Base-by-base conservation (phyloP, 2,797 vertebrate genomes). In the Rachycentron canadum region DNA sequence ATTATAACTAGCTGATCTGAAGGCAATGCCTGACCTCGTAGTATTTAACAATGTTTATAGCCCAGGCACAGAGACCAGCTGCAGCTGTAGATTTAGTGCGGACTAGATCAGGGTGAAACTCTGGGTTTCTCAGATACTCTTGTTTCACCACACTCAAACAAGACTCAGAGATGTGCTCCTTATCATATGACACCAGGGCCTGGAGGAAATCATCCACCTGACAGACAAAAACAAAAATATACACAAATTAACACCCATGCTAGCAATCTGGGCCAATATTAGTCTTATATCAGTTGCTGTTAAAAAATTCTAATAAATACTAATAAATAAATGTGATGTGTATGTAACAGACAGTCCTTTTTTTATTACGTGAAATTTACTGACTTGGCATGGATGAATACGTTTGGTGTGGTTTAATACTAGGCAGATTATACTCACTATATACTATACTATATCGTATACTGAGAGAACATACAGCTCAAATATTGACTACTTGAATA, bases 171-270 rank as follows among this genome's bases (percentile, higher is more conserved):
- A 97, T 96, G 92, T 96, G 94, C 45, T 97, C 96, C 84, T 97
- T 97, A 92, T 97, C 94, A 61, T 95, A 97, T 38, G 83, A 86
- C 47, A 96, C 92, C 85, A 97, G 89, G 0, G 90, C 90, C 90
- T 97, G 94, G 66, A 96, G 92, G 83, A 97, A 97, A 82, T 96
- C 94, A 92, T 97, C 96, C 89, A 95, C 94, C 95, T 97, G 77
- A 65, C 87, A 71, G 32, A 90, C 73, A 69, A 19, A 61, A 70
- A 78, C 3, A 81, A n/a, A 76, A 52, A 82, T 61, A 32, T 12
- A 67, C 1, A 1, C 9, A 11, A 30, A 73, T 78, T 61, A 71
- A 63, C 55, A 70, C 17, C 14, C 62, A 36, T 28, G 59, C 17
- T 7, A 7, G 5, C 1, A 32, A 26, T 62, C 26, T 47, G 26